These are phyloP conservation scores for Delphinus delphis DNA, from an alignment of 2,113 vertebrate species.

Conservation along the genomic window DNA sequence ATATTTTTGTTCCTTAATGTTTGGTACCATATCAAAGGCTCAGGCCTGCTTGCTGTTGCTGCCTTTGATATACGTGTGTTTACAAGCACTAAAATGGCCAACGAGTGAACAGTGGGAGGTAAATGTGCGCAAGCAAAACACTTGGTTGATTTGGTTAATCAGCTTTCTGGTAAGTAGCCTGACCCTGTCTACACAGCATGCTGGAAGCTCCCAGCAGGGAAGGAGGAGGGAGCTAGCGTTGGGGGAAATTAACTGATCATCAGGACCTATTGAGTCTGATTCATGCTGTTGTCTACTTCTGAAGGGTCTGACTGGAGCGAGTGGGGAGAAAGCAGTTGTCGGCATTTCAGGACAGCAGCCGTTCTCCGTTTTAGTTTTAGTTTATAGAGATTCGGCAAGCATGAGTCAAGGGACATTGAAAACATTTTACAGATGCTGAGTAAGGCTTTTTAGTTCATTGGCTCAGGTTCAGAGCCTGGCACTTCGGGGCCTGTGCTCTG, in stretches of 20 bases:
- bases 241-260: conserved; percentile 30
- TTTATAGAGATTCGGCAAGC: not conserved
- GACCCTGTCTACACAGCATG: not conserved
- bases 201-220: conserved; percentile 42
- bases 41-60: not conserved
- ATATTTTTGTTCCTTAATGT: not conserved
- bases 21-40: not conserved
- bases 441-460: not conserved
- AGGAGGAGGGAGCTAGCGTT: not conserved
- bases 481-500: not conserved
- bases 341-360: not conserved
- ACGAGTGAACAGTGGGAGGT: conserved; percentile 46
- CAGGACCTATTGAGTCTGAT: not conserved
- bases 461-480: not conserved
- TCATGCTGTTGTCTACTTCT: not conserved
- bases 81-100: conserved; percentile 51
- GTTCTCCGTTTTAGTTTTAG: not conserved
- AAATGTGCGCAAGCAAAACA: conserved; percentile 32
- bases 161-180: not conserved
- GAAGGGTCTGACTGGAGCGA: not conserved
- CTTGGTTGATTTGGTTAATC: conserved; percentile 69
- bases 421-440: not conserved
- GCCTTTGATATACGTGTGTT: conserved; percentile 11
- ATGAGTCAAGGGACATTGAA: not conserved
- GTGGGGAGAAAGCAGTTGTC: not conserved